Evolutionary conservation across 2,113 vertebrate genomes (phyloP), one percentile per base, ranked within the genome.

Genomic region (Pantherophis guttatus): DNA sequence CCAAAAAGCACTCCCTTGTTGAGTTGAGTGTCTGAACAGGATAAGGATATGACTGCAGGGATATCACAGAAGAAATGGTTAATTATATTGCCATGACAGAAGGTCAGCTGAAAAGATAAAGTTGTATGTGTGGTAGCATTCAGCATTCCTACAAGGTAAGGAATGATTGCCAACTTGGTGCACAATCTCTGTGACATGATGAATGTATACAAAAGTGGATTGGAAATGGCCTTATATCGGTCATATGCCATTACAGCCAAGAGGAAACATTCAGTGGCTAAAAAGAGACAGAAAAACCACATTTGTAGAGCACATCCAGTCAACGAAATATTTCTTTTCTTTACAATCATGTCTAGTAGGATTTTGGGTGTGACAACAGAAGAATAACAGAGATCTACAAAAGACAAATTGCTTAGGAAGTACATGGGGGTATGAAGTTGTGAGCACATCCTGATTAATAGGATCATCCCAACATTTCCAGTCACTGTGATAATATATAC

Each of bases 321-420:
- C 89, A 93, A 23, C 1, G 95, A 93, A 92, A 93, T 94, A 24
- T 21, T 9, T 59, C 92, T 91, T 7, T 81, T 88, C 5, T 21
- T 48, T 33, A 58, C n/a, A 3, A 86, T 3, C 15, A 97, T 93
- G 52, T 95, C 95, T 17, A 92, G 13, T 13, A 97, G 1, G 92
- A 94, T 96, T 59, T 95, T 97, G 90, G 96, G 95, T 9, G 95
- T 95, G 58, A 97, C 91, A 0, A 94, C 95, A 62, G 95, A 96
- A 86, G 94, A 52, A 0, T 96, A 96, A 6, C 96, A 96, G 2
- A 97, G 86, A 75, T 97, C 96, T 15, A 96, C 94, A 29, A 96
- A 96, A 19, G 96, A 95, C 58, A 97, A n/a, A 2, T 96, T 91
- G 89, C 96, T 94, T 33, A 97, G 94, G 87, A 96, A 96, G 50